Conservation (phyloP, 2,797 vertebrate species). For the Darevskia mixta region DNA sequence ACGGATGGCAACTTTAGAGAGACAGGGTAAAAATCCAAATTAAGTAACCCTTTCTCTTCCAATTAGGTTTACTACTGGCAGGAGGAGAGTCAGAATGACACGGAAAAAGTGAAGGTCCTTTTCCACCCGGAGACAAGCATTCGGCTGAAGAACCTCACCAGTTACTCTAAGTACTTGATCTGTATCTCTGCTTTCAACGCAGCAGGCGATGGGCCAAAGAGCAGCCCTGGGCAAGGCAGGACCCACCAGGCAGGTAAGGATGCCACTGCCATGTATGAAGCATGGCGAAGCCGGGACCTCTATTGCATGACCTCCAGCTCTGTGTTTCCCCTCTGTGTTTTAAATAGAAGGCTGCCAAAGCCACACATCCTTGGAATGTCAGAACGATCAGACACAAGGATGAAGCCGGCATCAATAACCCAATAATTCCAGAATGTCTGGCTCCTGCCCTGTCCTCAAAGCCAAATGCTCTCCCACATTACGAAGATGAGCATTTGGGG, state of each 20-base stretch:
- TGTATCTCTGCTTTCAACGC: constrained; percentile 93
- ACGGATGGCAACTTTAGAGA: not conserved
- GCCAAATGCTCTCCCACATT: not conserved
- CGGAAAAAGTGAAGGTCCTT: constrained; percentile 90
- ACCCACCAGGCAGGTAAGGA: constrained; percentile 90
- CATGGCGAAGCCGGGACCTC: accelerated
- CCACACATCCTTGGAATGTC: not conserved
- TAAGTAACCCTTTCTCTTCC: not conserved
- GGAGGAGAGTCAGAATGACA: constrained; percentile 86
- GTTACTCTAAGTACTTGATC: constrained; percentile 90
- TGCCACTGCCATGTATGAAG: accelerated
- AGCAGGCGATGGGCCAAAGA: constrained; percentile 91
- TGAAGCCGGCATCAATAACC: not conserved
- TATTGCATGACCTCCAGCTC: not conserved
- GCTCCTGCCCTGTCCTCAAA: not conserved
- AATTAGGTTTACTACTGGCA: constrained; percentile 94
- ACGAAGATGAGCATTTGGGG: not conserved
- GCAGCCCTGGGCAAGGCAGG: constrained; percentile 85
- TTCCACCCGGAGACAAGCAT: constrained; percentile 89
- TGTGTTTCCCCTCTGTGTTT: not conserved
- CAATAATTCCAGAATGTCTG: not conserved
- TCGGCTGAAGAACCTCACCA: constrained; percentile 91
- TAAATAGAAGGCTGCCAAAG: not conserved
- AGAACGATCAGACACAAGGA: not conserved
- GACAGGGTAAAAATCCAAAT: not conserved